Evolutionary conservation across 2,797 vertebrate species (phyloP).

Genomic region (Manis pentadactyla): DNA sequence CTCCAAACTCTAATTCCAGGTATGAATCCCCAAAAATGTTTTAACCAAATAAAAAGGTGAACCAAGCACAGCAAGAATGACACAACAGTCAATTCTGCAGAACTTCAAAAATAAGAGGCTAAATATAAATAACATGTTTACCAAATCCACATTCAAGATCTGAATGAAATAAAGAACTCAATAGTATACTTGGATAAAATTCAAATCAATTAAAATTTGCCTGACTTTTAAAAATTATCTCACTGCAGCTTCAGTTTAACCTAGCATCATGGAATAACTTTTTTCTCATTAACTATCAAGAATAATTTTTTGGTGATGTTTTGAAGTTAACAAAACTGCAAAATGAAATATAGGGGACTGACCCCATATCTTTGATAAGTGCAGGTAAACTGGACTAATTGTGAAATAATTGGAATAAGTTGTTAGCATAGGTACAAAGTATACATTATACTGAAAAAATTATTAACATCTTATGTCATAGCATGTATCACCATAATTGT

Average conservation of each 20-base stretch:
- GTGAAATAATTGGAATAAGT: not conserved
- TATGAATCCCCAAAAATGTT: not conserved
- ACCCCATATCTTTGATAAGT: not conserved
- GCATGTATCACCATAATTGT: not conserved
- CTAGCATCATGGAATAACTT: not conserved
- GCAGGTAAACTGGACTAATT: conserved; percentile 3
- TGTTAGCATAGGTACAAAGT: not conserved
- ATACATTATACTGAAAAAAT: conserved; percentile 3
- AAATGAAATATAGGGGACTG: conserved; percentile 16
- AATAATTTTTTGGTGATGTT: conserved; percentile 24
- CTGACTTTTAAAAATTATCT: conserved; percentile 34
- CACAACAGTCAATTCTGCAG: not conserved
- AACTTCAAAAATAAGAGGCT: not conserved
- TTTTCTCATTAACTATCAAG: conserved; percentile 14
- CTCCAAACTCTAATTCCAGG: conserved; percentile 21
- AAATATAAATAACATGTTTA: not conserved
- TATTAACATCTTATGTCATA: not conserved
- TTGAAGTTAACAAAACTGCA: conserved; percentile 6
- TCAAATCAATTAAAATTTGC: not conserved
- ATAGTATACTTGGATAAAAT: conserved; percentile 20
- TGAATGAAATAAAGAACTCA: not conserved
- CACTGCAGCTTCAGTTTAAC: not conserved
- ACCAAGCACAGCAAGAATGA: not conserved
- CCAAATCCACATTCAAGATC: not conserved
- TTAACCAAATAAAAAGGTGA: not conserved